Evolutionary conservation across 2,113 vertebrate species (phyloP).

Genomic region (Caranx ignobilis): DNA sequence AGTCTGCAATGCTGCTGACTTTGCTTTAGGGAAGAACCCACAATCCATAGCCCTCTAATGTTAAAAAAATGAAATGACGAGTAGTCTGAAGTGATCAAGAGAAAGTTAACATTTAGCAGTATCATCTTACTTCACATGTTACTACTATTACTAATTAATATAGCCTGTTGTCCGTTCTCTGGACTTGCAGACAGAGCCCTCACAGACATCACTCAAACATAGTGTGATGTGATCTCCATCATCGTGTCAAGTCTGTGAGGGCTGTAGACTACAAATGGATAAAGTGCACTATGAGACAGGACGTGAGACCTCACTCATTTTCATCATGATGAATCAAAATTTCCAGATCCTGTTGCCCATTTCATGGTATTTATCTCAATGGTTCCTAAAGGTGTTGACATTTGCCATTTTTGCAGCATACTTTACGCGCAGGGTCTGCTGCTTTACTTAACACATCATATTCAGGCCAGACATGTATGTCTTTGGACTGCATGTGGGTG

Average conservation of each 20-base stretch:
- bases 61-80: constrained; percentile 8
- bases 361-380: background rate
- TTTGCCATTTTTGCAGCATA: background rate
- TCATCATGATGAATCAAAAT: background rate
- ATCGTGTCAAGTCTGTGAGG: background rate
- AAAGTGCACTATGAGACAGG: background rate
- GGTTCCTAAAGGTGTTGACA: background rate
- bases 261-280: background rate
- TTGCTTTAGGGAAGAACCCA: constrained; percentile 2
- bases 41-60: background rate
- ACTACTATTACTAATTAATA: background rate
- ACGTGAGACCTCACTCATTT: background rate
- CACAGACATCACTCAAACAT: background rate
- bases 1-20: constrained; percentile 36
- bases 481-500: background rate
- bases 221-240: constrained; percentile 1
- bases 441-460: background rate
- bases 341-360: background rate
- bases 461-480: background rate
- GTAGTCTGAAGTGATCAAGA: background rate
- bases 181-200: background rate
- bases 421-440: background rate
- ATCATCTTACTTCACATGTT: background rate
- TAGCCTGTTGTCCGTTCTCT: background rate
- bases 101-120: background rate